Evolutionary conservation across 1,140 invertebrate species (phyloP), one percentile per base, ranked within the genome.

Genomic region (Cheumatopsyche charites): DNA sequence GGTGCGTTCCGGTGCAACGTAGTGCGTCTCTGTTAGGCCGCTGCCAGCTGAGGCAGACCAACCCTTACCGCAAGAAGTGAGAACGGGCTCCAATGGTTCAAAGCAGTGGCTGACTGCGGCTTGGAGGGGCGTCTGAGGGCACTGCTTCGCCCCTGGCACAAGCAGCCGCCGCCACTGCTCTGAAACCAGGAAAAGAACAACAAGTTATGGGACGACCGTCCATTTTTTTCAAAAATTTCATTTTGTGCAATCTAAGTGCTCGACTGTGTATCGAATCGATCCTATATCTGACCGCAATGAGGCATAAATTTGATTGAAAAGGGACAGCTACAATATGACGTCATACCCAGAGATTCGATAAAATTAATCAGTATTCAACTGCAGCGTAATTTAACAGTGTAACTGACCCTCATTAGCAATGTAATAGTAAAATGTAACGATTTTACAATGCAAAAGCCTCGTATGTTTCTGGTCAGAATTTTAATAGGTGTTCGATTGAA

Each of bases 11-110:
- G 9, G 29, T 36, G 29, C 29, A 36, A 36, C 29, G 29, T 4
- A 9, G 29, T 36, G 3, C 29, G 9, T 36, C 29, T 36, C 3
- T n/a, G n/a, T n/a, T 4, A 36, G 29, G 29, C 29, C 9, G 73
- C 78, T 79, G 79, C 79, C 79, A 81, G 82, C 78, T 79, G 81
- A 80, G 82, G 81, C 29, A 36, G 29, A 73, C 79, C 25, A 80
- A 78, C 75, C 78, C 83, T 82, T 85, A 85, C 83, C 83, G 82
- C 29, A 36, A 36, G 83, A 78, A 83, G 82, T 77, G 83, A 82
- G 83, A 84, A 85, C 82, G 82, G 82, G 82, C 84, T 85, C 83
- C 83, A 85, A 77, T 82, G 81, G 79, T 85, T 83, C 83, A 85
- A 85, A 85, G 83, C 83, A 85, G 83, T 84, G 83, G 83, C 83